phyloP scores from a whole-genome alignment of 1,140 invertebrate genomes.

The Danaus melanippus region DNA sequence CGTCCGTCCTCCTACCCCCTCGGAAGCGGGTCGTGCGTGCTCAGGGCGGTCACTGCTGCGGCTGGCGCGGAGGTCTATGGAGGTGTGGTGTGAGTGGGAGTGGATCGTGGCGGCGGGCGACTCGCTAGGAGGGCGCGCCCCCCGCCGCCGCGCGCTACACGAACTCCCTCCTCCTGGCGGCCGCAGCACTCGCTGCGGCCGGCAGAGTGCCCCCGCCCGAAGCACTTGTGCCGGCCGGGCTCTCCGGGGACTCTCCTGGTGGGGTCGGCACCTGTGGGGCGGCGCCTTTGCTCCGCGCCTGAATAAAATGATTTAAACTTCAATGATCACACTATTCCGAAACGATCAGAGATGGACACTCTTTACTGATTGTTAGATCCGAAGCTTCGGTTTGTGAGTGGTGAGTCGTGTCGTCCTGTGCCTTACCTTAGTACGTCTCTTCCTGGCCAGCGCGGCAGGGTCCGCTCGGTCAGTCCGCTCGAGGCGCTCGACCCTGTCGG shows the following conservation, averaged over 20 bases:
- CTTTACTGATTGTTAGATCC: too few species aligned
- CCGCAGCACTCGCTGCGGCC: conserved; percentile 13
- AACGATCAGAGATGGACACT: too few species aligned
- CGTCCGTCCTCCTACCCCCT: not conserved
- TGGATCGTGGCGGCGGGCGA: conserved; percentile 72
- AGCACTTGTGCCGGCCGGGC: conserved; percentile 16
- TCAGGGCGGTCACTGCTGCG: not conserved
- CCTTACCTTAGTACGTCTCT: conserved; percentile 72
- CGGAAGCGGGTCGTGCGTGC: conserved; percentile 2
- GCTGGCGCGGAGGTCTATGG: not conserved
- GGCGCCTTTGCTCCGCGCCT: conserved; percentile 57
- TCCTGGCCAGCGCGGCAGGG: conserved; percentile 34
- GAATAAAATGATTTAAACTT: conserved; percentile 7
- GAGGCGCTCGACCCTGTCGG: conserved; percentile 42
- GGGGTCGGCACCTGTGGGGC: conserved; percentile 49
- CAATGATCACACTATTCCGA: not conserved
- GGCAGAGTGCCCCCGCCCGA: conserved; percentile 8
- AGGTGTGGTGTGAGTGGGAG: not conserved
- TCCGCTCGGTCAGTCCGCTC: conserved; percentile 19
- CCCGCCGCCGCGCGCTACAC: conserved; percentile 57
- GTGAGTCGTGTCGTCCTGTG: too few species aligned
- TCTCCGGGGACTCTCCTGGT: conserved; percentile 23
- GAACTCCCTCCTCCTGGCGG: conserved; percentile 43
- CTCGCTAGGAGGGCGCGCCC: conserved; percentile 27
- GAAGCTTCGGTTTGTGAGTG: too few species aligned